Base-by-base conservation (phyloP, 2,888 invertebrate genomes). In the Nymphalis polychloros region DNA sequence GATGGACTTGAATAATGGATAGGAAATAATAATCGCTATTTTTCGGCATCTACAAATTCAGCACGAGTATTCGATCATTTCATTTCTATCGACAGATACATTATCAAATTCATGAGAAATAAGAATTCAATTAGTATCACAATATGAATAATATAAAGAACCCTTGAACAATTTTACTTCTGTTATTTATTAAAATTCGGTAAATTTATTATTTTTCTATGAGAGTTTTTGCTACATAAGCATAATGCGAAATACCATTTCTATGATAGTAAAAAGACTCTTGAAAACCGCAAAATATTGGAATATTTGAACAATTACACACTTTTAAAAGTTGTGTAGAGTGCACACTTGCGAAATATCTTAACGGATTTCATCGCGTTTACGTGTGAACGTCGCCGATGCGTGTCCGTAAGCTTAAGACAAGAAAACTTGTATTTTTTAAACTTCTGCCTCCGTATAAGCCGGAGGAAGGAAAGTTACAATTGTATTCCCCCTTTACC, bases 401-500 rank as follows among this genome's bases (percentile, higher is more conserved):
- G 77, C 78, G 77, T 76, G 74, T 72, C 76, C 72, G 49, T 70
- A 63, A 63, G 61, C 61, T 71, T 73, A 77, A 72, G 73, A 73
- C 81, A 82, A 80, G 80, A 73, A 83, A 89, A 91, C 90, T 92
- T 92, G 88, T 91, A 88, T 92, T 92, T 92, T 92, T 92, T 91
- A 91, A 92, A 92, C 88, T 92, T 90, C 86, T 86, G 86, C 88
- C 88, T 87, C 84, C 85, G 81, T 86, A 84, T 87, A 86, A 87
- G 87, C 84, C 80, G 85, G 83, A 79, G 83, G 85, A 82, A 84
- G 81, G 84, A 90, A 92, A 92, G 90, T 92, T 92, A 90, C 92
- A 91, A 92, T 92, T 92, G 92, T 90, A 84, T 91, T 89, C 88
- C 84, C 88, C 86, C 88, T 86, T 81, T 82, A 81, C 88, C 89